phyloP scores from a whole-genome alignment of 2,113 vertebrate genomes.

The Cheirogaleus medius region DNA sequence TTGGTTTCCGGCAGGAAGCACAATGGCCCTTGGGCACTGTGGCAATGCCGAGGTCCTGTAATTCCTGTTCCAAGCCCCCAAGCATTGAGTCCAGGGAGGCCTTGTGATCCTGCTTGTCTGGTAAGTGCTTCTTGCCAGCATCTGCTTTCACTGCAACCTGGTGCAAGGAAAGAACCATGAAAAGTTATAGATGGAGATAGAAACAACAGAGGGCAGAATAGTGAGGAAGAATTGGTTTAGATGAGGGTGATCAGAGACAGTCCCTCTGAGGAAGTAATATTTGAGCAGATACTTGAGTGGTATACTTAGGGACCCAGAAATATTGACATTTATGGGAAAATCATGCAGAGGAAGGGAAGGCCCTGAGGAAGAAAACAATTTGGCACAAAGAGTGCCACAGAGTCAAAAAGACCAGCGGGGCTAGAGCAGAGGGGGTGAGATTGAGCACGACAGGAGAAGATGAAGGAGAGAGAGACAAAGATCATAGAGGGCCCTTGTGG shows the following conservation, averaged over 20 bases:
- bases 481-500: background rate
- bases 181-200: background rate
- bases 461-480: background rate
- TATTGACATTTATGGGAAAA: background rate
- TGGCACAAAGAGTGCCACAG: background rate
- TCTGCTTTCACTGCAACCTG: constrained; percentile 56
- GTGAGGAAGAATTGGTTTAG: background rate
- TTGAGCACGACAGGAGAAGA: background rate
- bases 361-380: background rate
- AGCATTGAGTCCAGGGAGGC: constrained; percentile 89
- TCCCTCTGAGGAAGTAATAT: background rate
- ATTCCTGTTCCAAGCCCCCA: constrained; percentile 88
- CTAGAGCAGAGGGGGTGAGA: background rate
- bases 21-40: constrained; percentile 89
- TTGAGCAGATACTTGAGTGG: background rate
- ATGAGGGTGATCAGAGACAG: background rate
- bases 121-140: background rate
- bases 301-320: background rate
- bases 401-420: too few species aligned
- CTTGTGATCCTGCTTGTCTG: background rate
- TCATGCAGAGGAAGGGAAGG: background rate
- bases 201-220: background rate
- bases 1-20: constrained; percentile 89
- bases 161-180: background rate
- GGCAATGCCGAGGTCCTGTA: constrained; percentile 92